A percentile compares a stretch with the other conserved stretches of the same genome.
These are phyloP conservation scores for Cynocephalus volans DNA, from an alignment of 2,113 vertebrate genomes.

Conservation along the genomic window DNA sequence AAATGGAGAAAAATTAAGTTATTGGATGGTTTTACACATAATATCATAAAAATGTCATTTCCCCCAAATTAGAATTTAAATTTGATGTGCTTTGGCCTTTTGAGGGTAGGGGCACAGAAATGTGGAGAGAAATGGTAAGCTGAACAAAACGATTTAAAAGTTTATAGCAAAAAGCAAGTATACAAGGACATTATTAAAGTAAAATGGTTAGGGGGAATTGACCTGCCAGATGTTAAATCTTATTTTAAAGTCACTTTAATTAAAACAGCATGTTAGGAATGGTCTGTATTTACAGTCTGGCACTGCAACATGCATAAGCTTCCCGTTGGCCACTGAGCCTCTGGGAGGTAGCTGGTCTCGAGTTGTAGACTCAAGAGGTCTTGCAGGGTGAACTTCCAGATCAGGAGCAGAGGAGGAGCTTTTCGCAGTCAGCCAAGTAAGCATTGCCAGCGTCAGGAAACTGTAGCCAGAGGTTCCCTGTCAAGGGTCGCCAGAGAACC, in stretches of 20 bases:
- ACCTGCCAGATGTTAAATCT: conserved; percentile 18
- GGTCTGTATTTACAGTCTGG: background rate
- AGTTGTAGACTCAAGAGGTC: background rate
- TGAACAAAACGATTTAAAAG: background rate
- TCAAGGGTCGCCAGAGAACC: background rate
- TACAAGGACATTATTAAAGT: conserved; percentile 40
- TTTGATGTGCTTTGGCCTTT: conserved; percentile 39
- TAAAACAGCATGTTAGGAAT: background rate
- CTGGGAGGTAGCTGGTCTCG: background rate
- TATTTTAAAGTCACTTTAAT: conserved; percentile 45
- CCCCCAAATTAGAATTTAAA: conserved; percentile 1
- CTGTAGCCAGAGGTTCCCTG: background rate
- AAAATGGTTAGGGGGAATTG: background rate
- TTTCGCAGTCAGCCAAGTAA: background rate
- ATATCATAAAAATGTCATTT: conserved; percentile 31
- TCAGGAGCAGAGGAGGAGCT: too few relatives aligned
- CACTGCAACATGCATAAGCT: background rate
- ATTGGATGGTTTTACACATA: background rate
- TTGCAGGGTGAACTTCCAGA: background rate
- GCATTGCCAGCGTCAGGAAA: background rate
- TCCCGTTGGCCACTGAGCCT: background rate
- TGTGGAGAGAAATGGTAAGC: background rate
- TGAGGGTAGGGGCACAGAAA: background rate
- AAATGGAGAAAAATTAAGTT: conserved; percentile 35
- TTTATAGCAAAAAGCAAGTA: background rate